These are phyloP conservation scores for Drosophila monieri DNA, from an alignment of 2,888 invertebrate species.

Conservation along the genomic window DNA sequence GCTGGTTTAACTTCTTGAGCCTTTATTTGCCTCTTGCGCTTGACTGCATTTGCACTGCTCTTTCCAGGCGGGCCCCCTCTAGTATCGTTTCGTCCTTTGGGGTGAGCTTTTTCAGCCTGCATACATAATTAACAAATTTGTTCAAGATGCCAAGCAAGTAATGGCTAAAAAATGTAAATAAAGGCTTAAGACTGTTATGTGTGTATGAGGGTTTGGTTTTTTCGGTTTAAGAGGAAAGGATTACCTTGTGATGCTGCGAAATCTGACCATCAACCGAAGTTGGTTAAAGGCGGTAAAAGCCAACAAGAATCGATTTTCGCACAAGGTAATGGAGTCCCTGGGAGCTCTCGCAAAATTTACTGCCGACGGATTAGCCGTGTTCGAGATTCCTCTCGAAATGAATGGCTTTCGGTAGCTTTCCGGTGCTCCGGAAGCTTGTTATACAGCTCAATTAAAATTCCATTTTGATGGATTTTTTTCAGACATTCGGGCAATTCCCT, in stretches of 20 bases:
- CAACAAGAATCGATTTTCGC: constrained; percentile 33
- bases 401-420: constrained; percentile 7
- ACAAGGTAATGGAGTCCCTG: constrained; percentile 2
- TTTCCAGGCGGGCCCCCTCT: constrained; percentile 12
- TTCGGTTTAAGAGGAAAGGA: constrained; percentile 2
- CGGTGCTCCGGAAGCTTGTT: background rate
- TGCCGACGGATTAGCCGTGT: constrained; percentile 21
- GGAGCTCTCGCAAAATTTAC: constrained; percentile 21
- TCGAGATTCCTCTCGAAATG: constrained; percentile 6
- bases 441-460: constrained; percentile 7
- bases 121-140: constrained; percentile 35
- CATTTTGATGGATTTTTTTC: constrained; percentile 6
- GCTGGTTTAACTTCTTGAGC: constrained; percentile 43
- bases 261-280: constrained; percentile 23
- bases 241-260: constrained; percentile 9
- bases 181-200: background rate
- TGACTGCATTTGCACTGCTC: constrained; percentile 35
- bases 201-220: background rate
- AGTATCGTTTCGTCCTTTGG: background rate
- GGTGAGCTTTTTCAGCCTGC: constrained; percentile 24
- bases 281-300: constrained; percentile 17
- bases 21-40: constrained; percentile 42
- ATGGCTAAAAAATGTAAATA: background rate
- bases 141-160: background rate
- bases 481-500: background rate